Percentiles rank a stretch among this genome's conserved stretches.
Conservation (phyloP, 2,113 vertebrate species). For the Vimba vimba region DNA sequence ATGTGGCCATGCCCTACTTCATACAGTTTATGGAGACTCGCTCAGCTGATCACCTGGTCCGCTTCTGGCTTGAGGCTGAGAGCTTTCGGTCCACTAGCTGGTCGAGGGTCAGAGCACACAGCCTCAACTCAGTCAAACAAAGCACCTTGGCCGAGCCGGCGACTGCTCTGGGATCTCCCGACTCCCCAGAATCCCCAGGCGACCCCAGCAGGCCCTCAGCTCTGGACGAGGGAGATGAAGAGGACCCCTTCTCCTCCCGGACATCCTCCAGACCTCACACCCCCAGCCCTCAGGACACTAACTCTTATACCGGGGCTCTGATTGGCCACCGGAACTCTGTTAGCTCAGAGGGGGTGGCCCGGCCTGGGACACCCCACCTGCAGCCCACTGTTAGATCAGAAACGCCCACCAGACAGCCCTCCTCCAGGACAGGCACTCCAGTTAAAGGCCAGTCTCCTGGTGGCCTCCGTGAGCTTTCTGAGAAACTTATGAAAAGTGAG, state of each 20-base stretch:
- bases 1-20: slow-evolving; percentile 90
- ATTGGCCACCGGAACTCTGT: slow-evolving; percentile 52
- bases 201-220: not conserved
- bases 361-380: slow-evolving; percentile 55
- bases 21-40: slow-evolving; percentile 90
- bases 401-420: slow-evolving; percentile 72
- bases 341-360: slow-evolving; percentile 62
- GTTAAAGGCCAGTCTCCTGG: slow-evolving; percentile 79
- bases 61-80: slow-evolving; percentile 96
- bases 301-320: slow-evolving; percentile 60
- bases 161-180: slow-evolving; percentile 54
- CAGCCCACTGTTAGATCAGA: slow-evolving; percentile 62
- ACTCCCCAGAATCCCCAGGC: slow-evolving; percentile 51
- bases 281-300: slow-evolving; percentile 55
- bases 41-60: slow-evolving; percentile 89
- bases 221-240: not conserved
- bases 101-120: slow-evolving; percentile 93
- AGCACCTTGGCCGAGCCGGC: slow-evolving; percentile 92
- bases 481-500: slow-evolving; percentile 97
- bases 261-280: slow-evolving; percentile 37
- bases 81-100: slow-evolving; percentile 92
- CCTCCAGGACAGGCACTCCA: slow-evolving; percentile 81
- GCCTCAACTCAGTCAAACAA: slow-evolving; percentile 95
- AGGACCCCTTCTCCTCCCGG: slow-evolving; percentile 45
- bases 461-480: slow-evolving; percentile 86